These are phyloP conservation scores for Micromussa lordhowensis DNA, from an alignment of 92 coral and sea anemone genomes.

Conservation along the genomic window DNA sequence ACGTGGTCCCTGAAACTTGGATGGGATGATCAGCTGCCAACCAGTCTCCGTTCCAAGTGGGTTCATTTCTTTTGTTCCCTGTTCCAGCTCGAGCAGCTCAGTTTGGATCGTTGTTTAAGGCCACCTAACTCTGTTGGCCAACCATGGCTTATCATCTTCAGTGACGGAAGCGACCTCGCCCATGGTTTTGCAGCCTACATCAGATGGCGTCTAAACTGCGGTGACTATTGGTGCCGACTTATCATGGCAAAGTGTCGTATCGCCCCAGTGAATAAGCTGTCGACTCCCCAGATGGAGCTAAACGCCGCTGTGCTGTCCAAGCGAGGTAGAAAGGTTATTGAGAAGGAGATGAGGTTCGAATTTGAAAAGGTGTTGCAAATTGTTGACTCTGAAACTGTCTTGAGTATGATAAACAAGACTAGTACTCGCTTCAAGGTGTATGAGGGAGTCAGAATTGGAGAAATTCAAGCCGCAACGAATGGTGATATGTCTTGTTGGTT, in stretches of 20 bases:
- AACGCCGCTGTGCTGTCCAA: conserved; percentile 69
- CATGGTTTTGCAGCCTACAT: conserved; percentile 70
- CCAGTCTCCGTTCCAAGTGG: conserved; percentile 53
- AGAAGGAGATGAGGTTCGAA: conserved; percentile 63
- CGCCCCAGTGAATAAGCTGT: conserved; percentile 61
- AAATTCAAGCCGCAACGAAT: conserved; percentile 63
- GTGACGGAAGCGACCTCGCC: conserved; percentile 71
- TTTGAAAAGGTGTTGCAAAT: conserved; percentile 70
- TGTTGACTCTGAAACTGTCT: conserved; percentile 78
- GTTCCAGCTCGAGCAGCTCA: conserved; percentile 54
- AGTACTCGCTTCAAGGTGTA: no score
- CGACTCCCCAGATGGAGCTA: conserved; percentile 76
- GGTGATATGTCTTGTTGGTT: conserved; percentile 57
- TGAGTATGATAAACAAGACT: conserved; percentile 73
- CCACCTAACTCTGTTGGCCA: conserved; percentile 48
- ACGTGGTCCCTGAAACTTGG: conserved; percentile 70
- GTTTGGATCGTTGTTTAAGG: conserved; percentile 48
- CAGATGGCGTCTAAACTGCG: conserved; percentile 65
- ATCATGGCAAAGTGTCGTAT: conserved; percentile 75
- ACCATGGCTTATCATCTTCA: conserved; percentile 68
- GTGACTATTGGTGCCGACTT: conserved; percentile 60
- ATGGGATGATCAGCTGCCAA: conserved; percentile 70
- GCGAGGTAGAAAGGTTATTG: conserved; percentile 70
- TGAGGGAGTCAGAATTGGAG: conserved; percentile 64
- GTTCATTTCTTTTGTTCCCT: conserved; percentile 45